Conservation (phyloP, 2,888 invertebrate species). For the Frankliniella fusca region DNA sequence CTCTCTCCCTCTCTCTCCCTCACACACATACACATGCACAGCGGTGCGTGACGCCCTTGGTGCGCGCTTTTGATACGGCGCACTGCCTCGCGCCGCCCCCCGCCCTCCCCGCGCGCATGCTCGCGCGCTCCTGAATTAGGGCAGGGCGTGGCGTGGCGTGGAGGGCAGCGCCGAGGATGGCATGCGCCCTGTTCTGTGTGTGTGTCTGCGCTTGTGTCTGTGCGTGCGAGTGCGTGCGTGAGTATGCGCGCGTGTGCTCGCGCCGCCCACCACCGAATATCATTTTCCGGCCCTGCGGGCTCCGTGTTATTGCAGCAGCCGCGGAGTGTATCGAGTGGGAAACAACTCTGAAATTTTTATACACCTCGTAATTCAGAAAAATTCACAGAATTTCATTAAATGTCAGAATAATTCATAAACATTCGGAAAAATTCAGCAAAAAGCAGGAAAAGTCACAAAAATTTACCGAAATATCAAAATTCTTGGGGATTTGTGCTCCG, state of each 20-base stretch:
- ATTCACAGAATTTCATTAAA: too few species aligned
- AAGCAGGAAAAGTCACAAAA: too few species aligned
- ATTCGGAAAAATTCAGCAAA: too few species aligned
- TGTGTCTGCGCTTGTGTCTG: neutral
- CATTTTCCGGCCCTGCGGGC: too few species aligned
- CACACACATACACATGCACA: neutral
- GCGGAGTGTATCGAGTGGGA: too few species aligned
- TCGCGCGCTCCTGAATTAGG: neutral
- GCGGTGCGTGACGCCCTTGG: slow-evolving; percentile 17
- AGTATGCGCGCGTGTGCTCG: slow-evolving; percentile 14
- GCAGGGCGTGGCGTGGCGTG: neutral
- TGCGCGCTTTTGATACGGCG: neutral
- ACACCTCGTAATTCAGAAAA: too few species aligned
- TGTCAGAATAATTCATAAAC: too few species aligned
- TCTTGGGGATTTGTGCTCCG: too few species aligned
- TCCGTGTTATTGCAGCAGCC: too few species aligned
- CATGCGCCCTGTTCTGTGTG: neutral
- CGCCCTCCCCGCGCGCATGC: neutral
- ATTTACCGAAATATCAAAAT: too few species aligned
- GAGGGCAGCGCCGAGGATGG: neutral
- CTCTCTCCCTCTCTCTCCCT: neutral
- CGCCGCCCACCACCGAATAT: neutral
- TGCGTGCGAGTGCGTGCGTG: neutral
- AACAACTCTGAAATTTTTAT: too few species aligned
- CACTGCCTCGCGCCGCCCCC: too few species aligned